Evolutionary conservation across 1,140 invertebrate species (phyloP).

Genomic region (Druon quercuslanigerum): DNA sequence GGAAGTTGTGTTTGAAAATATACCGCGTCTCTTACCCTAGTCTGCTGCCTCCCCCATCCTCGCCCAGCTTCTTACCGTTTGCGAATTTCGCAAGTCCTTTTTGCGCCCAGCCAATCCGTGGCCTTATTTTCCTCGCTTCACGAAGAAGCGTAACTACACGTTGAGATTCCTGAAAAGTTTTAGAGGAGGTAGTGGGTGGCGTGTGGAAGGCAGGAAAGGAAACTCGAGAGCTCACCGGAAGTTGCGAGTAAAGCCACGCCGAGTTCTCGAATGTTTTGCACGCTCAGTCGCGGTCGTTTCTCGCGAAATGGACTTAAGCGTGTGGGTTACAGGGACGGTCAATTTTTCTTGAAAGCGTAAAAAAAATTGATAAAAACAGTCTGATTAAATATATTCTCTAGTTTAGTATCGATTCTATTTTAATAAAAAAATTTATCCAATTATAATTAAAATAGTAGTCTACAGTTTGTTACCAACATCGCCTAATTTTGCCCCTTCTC

Average conservation of each 20-base stretch:
- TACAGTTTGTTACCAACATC: too few relatives aligned
- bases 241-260: conserved; percentile 32
- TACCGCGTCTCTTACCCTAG: conserved; percentile 6
- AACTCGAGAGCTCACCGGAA: conserved; percentile 42
- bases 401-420: too few relatives aligned
- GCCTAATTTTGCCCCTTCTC: too few relatives aligned
- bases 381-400: too few relatives aligned
- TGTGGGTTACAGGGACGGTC: not conserved
- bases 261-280: conserved; percentile 50
- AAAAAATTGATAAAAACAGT: too few relatives aligned
- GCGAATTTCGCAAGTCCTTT: conserved; percentile 17
- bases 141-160: conserved; percentile 36
- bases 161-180: conserved; percentile 52
- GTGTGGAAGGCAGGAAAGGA: conserved; percentile 35
- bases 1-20: conserved; percentile 21
- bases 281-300: conserved; percentile 30
- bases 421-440: too few relatives aligned
- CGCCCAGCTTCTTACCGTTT: conserved; percentile 33
- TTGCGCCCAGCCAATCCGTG: conserved; percentile 5
- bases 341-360: too few relatives aligned
- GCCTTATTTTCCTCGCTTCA: conserved; percentile 33
- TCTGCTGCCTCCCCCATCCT: conserved; percentile 11
- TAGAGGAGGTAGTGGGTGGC: not conserved
- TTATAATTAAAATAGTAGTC: too few relatives aligned
- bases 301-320: not conserved